These are phyloP conservation scores for Potamarius usumacintae DNA, from an alignment of 2,113 vertebrate genomes.

Conservation along the genomic window DNA sequence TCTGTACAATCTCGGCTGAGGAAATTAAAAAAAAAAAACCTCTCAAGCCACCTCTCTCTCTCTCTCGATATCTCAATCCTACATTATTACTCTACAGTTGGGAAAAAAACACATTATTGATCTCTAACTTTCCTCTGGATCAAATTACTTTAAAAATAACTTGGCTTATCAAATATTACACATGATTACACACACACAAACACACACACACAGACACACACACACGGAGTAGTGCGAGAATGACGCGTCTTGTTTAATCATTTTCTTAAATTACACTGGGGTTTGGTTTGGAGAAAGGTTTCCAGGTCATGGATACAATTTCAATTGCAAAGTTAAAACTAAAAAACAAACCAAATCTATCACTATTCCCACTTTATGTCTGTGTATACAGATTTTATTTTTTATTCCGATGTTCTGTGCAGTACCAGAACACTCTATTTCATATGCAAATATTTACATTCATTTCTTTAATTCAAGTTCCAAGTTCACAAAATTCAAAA, in stretches of 20 bases:
- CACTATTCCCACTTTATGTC: background rate
- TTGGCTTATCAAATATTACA: background rate
- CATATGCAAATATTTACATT: background rate
- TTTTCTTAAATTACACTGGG: background rate
- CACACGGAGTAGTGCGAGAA: background rate
- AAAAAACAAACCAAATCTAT: background rate
- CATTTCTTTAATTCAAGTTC: background rate
- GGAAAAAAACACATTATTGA: background rate
- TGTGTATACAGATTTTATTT: background rate
- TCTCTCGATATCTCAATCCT: conserved; percentile 11
- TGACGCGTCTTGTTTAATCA: background rate
- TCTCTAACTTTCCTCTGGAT: background rate
- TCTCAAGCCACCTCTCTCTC: conserved; percentile 2
- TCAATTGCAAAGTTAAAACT: background rate
- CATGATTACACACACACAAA: background rate
- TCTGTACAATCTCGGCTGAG: conserved; percentile 1
- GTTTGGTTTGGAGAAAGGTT: background rate
- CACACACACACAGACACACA: background rate
- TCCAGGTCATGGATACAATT: background rate
- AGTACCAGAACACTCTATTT: background rate
- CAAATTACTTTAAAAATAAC: background rate
- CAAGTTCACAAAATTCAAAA: background rate
- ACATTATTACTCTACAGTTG: conserved; percentile 43
- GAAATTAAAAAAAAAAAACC: background rate
- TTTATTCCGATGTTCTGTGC: background rate